Percentiles rank a stretch among this genome's conserved stretches.
These are phyloP conservation scores for Glaucidium brasilianum DNA, from an alignment of 2,113 vertebrate genomes.

Conservation along the genomic window DNA sequence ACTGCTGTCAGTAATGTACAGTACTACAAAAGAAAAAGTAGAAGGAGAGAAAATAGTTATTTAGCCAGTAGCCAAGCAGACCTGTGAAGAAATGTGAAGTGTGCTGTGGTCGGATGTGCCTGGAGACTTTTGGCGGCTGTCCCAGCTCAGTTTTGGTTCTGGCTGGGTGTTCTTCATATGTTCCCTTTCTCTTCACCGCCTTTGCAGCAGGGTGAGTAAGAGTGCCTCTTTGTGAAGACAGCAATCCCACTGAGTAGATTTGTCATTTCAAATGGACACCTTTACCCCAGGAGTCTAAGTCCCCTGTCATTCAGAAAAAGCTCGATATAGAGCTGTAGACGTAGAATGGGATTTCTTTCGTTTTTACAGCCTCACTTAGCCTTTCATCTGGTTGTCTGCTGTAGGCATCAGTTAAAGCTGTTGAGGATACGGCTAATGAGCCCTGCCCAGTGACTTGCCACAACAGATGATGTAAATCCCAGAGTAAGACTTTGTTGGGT, in stretches of 20 bases:
- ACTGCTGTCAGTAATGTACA: background rate
- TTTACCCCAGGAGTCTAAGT: conserved; percentile 30
- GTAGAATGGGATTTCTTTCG: background rate
- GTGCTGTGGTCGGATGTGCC: conserved; percentile 21
- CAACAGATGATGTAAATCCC: background rate
- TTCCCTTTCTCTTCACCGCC: conserved; percentile 35
- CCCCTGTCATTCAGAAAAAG: conserved; percentile 30
- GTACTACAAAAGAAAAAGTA: conserved; percentile 3
- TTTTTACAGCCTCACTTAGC: background rate
- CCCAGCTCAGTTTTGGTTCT: conserved; percentile 54
- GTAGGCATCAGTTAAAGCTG: background rate
- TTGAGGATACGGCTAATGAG: background rate
- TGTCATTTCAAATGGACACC: conserved; percentile 44
- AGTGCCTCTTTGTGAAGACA: conserved; percentile 42
- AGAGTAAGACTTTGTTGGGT: rapidly evolving
- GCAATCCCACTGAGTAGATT: background rate
- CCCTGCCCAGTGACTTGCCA: background rate
- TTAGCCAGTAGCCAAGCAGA: conserved; percentile 34
- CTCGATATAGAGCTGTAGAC: background rate
- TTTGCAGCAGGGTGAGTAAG: conserved; percentile 15
- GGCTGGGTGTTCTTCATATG: conserved; percentile 49
- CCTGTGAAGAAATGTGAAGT: conserved; percentile 56
- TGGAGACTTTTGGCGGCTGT: conserved; percentile 56
- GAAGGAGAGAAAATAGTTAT: background rate
- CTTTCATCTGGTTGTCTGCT: conserved; percentile 17